Base-by-base conservation (phyloP, 2,888 invertebrate genomes). In the Schizaphis graminum region DNA sequence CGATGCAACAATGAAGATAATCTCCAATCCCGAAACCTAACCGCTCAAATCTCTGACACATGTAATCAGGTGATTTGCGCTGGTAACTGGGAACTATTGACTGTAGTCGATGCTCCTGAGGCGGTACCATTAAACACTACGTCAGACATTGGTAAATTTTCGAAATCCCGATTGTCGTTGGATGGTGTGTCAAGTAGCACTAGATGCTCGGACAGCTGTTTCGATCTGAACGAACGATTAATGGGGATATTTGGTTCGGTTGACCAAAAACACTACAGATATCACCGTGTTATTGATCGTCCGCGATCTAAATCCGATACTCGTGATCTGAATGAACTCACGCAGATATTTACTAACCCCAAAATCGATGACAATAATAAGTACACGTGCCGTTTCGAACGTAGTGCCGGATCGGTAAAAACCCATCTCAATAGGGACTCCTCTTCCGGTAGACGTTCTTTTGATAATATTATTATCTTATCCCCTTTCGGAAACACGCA, bases 381-480 rank as follows among this genome's bases (percentile, higher is more conserved):
- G 53, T 85, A 77, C 85, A 84, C 89, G 93, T 93, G 93, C 89
- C 86, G 94, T 94, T 94, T 94, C 94, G 94, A 90, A 90, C 94
- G 94, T 91, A 90, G 94, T 67, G 91, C 94, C n/a, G 94, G 86
- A 93, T 89, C 89, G 26, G 93, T 89, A n/a, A 77, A 93, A 93
- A 84, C 84, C 35, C n/a, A 84, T 86, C 47, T 47, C 57, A 90
- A 56, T 89, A 89, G 84, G 89, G 47, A 89, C n/a, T 47, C 56
- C 47, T 86, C 28, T 85, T 85, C 93, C 61, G 26, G 49, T 93
- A 93, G 93, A 93, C 90, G 49, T 90, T 90, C 93, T 61, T 84
- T 93, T 93, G 93, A 90, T 93, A 85, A 93, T 61, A 84, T 86
- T 47, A 77, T 35, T 77, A 35, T 77, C 77, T 93, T 57, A 86